A percentile compares a stretch with the other conserved stretches of the same genome.
These are phyloP conservation scores for Tachina lurida DNA, from an alignment of 2,888 invertebrate genomes.

Conservation along the genomic window DNA sequence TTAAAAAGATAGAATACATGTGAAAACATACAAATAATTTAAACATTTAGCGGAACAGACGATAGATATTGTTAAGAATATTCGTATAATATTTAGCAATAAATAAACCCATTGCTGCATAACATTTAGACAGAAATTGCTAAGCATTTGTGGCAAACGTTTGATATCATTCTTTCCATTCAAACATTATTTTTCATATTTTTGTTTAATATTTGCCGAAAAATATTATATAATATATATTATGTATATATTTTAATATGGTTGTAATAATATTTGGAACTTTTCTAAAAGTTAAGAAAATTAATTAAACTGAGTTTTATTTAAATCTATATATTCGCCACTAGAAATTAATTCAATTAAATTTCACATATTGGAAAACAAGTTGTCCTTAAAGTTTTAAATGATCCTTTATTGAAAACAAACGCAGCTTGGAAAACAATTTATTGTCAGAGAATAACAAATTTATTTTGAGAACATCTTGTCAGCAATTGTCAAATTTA, in stretches of 20 bases:
- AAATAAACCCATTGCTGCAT: too few species aligned
- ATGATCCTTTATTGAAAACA: not conserved
- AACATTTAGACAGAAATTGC: too few species aligned
- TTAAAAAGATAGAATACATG: slow-evolving; percentile 12
- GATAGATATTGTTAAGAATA: not conserved
- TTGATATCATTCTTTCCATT: too few species aligned
- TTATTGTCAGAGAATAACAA: not conserved
- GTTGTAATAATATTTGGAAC: too few species aligned
- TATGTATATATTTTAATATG: too few species aligned
- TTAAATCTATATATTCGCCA: too few species aligned
- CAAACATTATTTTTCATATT: too few species aligned
- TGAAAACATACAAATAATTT: slow-evolving; percentile 5
- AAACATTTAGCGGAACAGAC: slow-evolving; percentile 12
- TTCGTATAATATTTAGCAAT: not conserved
- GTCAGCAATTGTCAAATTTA: slow-evolving; percentile 34
- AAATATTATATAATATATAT: too few species aligned
- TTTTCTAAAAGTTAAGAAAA: too few species aligned
- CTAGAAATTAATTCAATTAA: not conserved
- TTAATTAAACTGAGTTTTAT: too few species aligned
- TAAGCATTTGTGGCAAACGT: too few species aligned
- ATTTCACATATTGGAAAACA: not conserved
- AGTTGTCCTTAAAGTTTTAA: not conserved
- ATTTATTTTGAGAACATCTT: not conserved
- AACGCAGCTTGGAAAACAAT: not conserved
- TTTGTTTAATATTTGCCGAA: too few species aligned